Base-by-base conservation (phyloP, 2,113 vertebrate species). In the Nannospalax galili region DNA sequence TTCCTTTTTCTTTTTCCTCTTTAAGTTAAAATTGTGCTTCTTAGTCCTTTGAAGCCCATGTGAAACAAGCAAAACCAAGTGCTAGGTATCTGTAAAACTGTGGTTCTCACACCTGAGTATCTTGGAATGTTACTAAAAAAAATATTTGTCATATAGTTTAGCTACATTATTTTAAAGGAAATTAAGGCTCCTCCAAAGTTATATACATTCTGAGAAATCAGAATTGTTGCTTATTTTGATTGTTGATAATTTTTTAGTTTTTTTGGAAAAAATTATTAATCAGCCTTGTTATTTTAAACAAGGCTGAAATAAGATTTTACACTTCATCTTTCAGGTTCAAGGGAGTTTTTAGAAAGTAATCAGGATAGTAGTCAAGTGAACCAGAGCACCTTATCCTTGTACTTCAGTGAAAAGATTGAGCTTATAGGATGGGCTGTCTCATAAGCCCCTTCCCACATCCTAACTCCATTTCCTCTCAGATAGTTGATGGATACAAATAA, bases 201-300 rank as follows among this genome's bases (percentile, higher is more conserved):
- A 0, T 48, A 64, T 52, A 64, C 65, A 62, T 1, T 78, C n/a
- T 94, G n/a, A 58, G 73, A 70, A 94, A 64, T 75, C 28, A 90
- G 64, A 90, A 90, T 93, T 90, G 42, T 85, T 95, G 37, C 19
- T 82, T 85, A 9, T 95, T 93, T 88, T 92, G 24, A 75, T 73
- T 32, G 92, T 78, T 65, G 24, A 65, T 81, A 60, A 42, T 22
- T 11, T 64, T 28, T 40, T 80, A 58, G 93, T 64, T 94, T 17
- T 94, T 94, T 75, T 72, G 26, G 28, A 69, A 93, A 93, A 94
- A 70, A 26, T 79, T 60, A 52, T 1, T 78, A 95, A 89, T 20
- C 10, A 94, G 28, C 22, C 22, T 19, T 89, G 26, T 92, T 94
- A 91, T 79, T 90, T 94, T 94, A 92, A 74, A 48, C n/a, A 74